Evolutionary conservation across 2,113 vertebrate genomes (phyloP).

Genomic region (Helogale parvula): DNA sequence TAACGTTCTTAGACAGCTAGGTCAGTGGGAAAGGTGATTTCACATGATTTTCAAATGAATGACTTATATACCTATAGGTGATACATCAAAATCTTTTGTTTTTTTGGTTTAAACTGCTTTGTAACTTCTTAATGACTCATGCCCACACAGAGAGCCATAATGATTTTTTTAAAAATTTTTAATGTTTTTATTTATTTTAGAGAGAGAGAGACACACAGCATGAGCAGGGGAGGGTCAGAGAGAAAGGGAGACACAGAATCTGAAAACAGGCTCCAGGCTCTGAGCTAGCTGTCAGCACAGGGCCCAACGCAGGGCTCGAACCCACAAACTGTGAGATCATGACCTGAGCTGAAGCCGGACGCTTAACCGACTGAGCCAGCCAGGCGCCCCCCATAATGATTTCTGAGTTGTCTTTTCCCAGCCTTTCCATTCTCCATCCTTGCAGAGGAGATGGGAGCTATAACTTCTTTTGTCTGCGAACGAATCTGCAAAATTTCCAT

Average conservation of each 20-base stretch:
- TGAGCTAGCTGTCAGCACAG: no score
- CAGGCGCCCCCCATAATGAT: not conserved
- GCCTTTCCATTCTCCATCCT: not conserved
- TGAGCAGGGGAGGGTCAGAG: no score
- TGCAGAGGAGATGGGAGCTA: not conserved
- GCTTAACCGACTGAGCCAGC: no score
- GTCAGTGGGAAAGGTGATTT: not conserved
- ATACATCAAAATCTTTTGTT: not conserved
- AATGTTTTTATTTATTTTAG: no score
- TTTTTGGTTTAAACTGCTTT: constrained; percentile 3
- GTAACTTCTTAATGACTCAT: not conserved
- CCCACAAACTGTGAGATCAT: no score
- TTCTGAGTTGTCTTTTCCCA: not conserved
- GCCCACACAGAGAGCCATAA: not conserved
- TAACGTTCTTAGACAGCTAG: not conserved
- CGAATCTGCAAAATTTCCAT: not conserved
- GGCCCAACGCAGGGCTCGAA: no score
- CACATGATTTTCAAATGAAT: not conserved
- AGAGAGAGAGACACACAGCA: no score
- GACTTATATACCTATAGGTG: not conserved
- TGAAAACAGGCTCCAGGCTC: no score
- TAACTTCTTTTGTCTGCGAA: constrained; percentile 1
- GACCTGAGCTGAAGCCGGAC: no score
- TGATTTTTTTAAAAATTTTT: not conserved
- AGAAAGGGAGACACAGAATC: no score